Base-by-base conservation (phyloP, 1,140 invertebrate species). In the Drosophila arizonae region DNA sequence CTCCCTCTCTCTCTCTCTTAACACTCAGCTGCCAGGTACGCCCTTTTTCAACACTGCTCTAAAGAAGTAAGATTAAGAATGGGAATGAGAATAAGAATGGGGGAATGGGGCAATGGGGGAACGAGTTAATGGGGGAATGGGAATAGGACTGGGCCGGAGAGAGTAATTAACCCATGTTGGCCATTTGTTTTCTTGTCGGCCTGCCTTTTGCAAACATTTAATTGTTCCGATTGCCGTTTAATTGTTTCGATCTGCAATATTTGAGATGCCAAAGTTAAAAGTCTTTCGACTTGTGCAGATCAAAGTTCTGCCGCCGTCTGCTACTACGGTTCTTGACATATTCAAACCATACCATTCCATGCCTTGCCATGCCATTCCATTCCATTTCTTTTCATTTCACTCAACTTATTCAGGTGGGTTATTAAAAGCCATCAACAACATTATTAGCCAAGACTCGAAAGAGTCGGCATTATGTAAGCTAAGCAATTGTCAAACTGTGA, bases 91-190 rank as follows among this genome's bases (percentile, higher is more conserved):
- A 41, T 26, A 30, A 33, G 21, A 61, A 26, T 64, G 17, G 26
- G 17, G 26, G 30, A 55, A 15, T 3, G 67, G 45, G 51, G 67
- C 24, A 55, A n/a, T 3, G 66, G 45, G 51, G 67, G 54, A 69
- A 61, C 57, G 51, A 5, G 41, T 13, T 8, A 36, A 45, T 45
- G n/a, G 43, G 43, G 43, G 33, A 55, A 39, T 67, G 72, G 56
- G 77, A 50, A 43, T 70, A 15, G n/a, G 67, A 36, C 52, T 70
- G 60, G 67, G 54, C 30, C 39, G 69, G 74, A 55, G 73, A 72
- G 78, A 67, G 82, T 88, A 88, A 87, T 87, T 87, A 87, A 88
- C 76, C 84, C 79, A 82, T 77, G 84, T 73, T 79, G 54, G 73
- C 76, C 72, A 52, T 84, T 79, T 63, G 43, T 58, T 73, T 43